phyloP scores from a whole-genome alignment of 2,888 invertebrate species.

The Euclidia mi region DNA sequence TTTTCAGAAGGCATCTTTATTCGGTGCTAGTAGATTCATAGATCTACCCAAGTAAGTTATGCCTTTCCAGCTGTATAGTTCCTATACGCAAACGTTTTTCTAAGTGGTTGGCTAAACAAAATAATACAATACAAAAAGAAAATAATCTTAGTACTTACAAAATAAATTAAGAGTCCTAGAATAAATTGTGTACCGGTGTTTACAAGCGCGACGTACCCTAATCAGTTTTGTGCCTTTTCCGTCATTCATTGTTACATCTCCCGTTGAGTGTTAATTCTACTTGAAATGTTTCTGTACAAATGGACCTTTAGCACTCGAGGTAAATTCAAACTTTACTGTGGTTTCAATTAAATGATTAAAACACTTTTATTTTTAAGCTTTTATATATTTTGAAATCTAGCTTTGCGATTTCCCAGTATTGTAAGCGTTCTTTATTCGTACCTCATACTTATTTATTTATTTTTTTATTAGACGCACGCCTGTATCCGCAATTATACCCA shows the following conservation, averaged over 20 bases:
- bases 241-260: slow-evolving; percentile 35
- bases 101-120: no score
- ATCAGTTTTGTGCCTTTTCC: slow-evolving; percentile 27
- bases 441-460: no score
- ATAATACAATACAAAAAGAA: neutral
- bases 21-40: no score
- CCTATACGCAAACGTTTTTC: no score
- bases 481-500: no score
- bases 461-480: no score
- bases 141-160: neutral
- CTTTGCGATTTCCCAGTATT: no score
- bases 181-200: neutral
- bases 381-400: no score
- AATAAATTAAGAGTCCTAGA: neutral
- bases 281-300: slow-evolving; percentile 35
- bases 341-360: slow-evolving; percentile 5
- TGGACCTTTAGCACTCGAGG: slow-evolving; percentile 13
- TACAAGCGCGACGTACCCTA: slow-evolving; percentile 17
- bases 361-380: neutral
- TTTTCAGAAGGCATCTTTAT: no score
- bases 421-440: no score
- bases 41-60: no score
- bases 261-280: slow-evolving; percentile 35
- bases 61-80: no score
- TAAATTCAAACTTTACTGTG: slow-evolving; percentile 9